phyloP scores from a whole-genome alignment of 1,140 invertebrate genomes.

The Megalopta genalis region DNA sequence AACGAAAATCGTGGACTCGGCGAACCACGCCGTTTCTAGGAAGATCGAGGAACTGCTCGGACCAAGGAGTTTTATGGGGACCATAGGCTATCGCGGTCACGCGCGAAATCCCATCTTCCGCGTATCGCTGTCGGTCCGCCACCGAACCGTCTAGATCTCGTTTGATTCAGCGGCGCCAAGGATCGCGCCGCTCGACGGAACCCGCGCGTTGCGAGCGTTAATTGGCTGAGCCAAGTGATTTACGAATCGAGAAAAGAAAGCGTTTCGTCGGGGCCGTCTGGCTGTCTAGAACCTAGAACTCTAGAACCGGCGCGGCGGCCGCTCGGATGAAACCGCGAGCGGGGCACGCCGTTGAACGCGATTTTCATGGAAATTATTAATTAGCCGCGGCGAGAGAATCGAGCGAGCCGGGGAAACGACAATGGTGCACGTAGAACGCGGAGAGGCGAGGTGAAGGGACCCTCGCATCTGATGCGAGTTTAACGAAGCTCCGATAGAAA shows the following conservation, averaged over 20 bases:
- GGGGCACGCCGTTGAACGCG: neutral
- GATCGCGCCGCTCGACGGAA: constrained; percentile 24
- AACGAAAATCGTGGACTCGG: too few species aligned
- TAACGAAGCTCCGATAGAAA: constrained; percentile 48
- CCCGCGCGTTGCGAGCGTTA: constrained; percentile 47
- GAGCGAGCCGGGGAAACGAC: constrained; percentile 24
- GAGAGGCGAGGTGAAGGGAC: neutral
- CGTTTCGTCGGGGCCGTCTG: constrained; percentile 12
- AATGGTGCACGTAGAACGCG: neutral
- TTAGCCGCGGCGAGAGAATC: constrained; percentile 23
- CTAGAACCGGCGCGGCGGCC: neutral
- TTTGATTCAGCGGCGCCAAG: constrained; percentile 47
- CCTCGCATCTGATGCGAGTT: constrained; percentile 33
- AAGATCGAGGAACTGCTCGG: too few species aligned
- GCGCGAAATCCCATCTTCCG: constrained; percentile 47
- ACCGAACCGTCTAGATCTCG: constrained; percentile 55
- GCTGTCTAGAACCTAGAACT: too few species aligned
- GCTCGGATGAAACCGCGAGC: constrained; percentile 47
- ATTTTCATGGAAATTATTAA: constrained; percentile 57
- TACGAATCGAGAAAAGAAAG: constrained; percentile 60
- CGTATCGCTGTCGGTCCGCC: constrained; percentile 37
- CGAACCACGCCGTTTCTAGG: too few species aligned
- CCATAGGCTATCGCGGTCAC: neutral
- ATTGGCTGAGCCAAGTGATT: constrained; percentile 56
- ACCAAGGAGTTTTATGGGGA: too few species aligned